A percentile compares a stretch with the other conserved stretches of the same genome.
Evolutionary conservation across 2,113 vertebrate species (phyloP).

Genomic region (Chrysochloris asiatica): DNA sequence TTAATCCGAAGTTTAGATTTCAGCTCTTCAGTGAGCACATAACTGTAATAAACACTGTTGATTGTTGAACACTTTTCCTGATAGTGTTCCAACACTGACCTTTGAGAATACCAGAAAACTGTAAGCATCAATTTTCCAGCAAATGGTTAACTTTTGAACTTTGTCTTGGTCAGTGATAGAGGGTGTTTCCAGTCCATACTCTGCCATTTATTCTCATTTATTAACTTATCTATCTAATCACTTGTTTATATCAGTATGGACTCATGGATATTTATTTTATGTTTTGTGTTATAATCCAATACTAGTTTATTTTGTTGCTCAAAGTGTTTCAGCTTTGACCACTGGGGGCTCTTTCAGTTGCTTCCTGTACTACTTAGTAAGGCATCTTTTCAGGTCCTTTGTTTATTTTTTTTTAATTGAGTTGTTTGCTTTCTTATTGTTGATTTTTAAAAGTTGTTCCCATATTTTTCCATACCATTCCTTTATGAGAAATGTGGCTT

Average conservation of each 20-base stretch:
- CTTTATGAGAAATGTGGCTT: background rate
- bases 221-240: too few species aligned
- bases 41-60: too few species aligned
- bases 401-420: background rate
- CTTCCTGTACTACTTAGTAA: background rate
- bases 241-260: background rate
- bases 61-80: too few species aligned
- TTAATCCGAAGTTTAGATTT: too few species aligned
- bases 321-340: background rate
- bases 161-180: too few species aligned
- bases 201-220: too few species aligned
- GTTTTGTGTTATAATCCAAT: background rate
- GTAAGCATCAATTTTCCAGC: too few species aligned
- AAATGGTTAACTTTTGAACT: too few species aligned
- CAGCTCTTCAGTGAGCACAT: too few species aligned
- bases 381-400: background rate
- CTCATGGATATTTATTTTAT: background rate
- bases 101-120: too few species aligned
- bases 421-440: background rate
- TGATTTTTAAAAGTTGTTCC: background rate
- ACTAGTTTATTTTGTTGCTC: background rate
- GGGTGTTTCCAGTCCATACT: too few species aligned
- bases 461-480: background rate
- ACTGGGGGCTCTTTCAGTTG: background rate
- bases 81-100: too few species aligned